These are phyloP conservation scores for Folsomia manolachei DNA, from an alignment of 2,888 invertebrate genomes.

Conservation along the genomic window DNA sequence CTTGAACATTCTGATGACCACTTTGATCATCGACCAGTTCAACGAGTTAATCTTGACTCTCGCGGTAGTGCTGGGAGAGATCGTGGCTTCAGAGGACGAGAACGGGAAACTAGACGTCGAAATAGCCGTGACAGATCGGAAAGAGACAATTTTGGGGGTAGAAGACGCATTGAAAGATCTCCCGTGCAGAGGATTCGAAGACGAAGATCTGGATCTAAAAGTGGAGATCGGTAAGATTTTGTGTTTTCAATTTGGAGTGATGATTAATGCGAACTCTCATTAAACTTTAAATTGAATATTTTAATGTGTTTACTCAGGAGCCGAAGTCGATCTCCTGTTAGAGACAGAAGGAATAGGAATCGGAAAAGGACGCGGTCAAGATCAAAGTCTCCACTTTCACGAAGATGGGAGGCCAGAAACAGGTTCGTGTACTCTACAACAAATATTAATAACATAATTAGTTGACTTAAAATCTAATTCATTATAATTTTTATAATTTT, in stretches of 20 bases:
- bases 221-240: conserved; percentile 25
- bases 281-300: conserved; percentile 1
- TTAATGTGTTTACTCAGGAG: conserved; percentile 16
- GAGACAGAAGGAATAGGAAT: conserved; percentile 29
- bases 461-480: not conserved
- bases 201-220: conserved; percentile 26
- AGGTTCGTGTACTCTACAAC: conserved; percentile 5
- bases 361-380: not conserved
- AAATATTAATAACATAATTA: not conserved
- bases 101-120: not conserved
- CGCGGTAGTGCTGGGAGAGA: not conserved
- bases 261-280: too few species aligned
- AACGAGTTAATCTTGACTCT: conserved; percentile 4
- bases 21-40: not conserved
- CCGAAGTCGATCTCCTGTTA: conserved; percentile 30
- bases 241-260: not conserved
- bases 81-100: conserved; percentile 12
- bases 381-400: conserved; percentile 17
- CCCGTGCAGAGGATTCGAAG: conserved; percentile 19
- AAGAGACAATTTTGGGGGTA: not conserved
- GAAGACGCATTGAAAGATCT: not conserved
- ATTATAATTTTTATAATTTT: not conserved
- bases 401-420: conserved; percentile 17
- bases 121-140: conserved; percentile 9
- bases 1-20: not conserved